phyloP scores from a whole-genome alignment of 2,888 invertebrate species.

The Limnephilus lunatus region DNA sequence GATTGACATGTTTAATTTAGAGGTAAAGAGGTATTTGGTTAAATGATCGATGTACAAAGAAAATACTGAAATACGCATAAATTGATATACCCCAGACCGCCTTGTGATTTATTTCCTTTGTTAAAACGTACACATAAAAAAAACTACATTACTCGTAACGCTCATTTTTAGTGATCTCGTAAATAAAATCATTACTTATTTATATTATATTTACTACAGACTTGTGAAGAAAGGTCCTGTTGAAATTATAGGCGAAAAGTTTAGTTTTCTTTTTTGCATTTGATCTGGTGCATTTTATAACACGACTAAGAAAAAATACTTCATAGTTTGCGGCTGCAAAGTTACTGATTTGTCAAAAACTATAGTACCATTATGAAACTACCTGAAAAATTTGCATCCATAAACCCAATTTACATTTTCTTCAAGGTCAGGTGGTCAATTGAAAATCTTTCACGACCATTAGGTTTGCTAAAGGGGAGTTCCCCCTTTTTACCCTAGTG shows the following conservation, averaged over 20 bases:
- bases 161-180: neutral
- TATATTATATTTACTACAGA: no score
- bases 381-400: neutral
- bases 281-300: neutral
- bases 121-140: neutral
- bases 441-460: neutral
- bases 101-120: neutral
- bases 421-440: neutral
- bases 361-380: no score
- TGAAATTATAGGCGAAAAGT: no score
- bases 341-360: neutral
- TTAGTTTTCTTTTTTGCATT: no score
- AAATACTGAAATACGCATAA: neutral
- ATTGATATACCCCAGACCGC: neutral
- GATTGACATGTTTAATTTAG: constrained; percentile 53
- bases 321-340: neutral
- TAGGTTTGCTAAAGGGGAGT: neutral
- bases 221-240: no score
- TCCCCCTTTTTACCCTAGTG: neutral
- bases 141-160: neutral
- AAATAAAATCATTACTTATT: neutral
- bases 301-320: neutral
- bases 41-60: constrained; percentile 9
- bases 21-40: constrained; percentile 37
- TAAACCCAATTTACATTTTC: neutral